A percentile compares a stretch with the other conserved stretches of the same genome.
Conservation (phyloP, 2,888 invertebrate genomes). For the Linhomoeus sp. region DNA sequence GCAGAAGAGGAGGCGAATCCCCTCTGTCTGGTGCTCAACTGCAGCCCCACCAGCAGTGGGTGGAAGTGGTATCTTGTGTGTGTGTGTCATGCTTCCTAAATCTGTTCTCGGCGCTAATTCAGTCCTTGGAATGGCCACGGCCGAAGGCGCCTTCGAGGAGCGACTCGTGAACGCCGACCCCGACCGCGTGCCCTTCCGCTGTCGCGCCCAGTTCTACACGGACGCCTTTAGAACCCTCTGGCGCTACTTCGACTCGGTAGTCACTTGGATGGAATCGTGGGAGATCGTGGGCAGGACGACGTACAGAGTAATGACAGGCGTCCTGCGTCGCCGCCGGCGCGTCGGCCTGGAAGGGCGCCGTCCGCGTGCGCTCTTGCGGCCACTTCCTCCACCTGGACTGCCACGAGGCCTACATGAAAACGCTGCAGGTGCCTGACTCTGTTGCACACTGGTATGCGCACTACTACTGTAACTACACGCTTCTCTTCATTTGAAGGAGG, state of each 20-base stretch:
- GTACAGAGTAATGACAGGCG: no score
- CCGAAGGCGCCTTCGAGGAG: no score
- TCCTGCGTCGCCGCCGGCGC: neutral
- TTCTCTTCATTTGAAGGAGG: neutral
- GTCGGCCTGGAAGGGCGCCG: slow-evolving; percentile 42
- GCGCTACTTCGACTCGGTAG: neutral
- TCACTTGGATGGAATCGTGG: no score
- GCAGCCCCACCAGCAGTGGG: no score
- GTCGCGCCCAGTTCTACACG: neutral
- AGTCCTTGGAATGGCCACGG: no score
- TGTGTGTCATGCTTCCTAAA: no score
- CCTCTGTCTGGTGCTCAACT: no score
- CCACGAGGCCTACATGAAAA: slow-evolving; percentile 66
- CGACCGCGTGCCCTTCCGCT: neutral
- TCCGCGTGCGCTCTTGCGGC: slow-evolving; percentile 82
- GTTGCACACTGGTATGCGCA: neutral
- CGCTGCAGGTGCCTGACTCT: slow-evolving; percentile 50
- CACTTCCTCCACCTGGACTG: slow-evolving; percentile 90
- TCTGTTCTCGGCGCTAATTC: no score
- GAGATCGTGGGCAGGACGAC: no score
- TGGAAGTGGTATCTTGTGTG: no score
- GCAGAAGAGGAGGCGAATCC: no score
- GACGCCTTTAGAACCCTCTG: neutral
- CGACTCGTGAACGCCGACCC: neutral
- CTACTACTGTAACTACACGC: neutral